Conservation (phyloP, 2,888 invertebrate species). For the Himalopsyche anomala region DNA sequence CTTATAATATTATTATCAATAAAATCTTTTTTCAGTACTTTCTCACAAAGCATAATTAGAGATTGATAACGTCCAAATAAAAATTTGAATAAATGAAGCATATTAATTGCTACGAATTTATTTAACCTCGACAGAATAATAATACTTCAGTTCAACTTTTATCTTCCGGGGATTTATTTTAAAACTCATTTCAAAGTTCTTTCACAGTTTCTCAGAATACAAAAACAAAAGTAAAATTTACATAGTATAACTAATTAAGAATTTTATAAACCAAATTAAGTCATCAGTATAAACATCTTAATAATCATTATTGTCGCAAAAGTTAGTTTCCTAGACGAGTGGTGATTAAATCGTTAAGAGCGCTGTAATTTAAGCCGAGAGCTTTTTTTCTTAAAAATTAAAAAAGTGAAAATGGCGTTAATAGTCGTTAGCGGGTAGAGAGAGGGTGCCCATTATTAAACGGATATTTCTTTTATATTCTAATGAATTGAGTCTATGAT, state of each 20-base stretch:
- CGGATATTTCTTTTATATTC: too few relatives aligned
- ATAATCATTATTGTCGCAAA: conserved; percentile 28
- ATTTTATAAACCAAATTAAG: background rate
- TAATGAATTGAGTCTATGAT: too few relatives aligned
- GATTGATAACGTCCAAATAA: too few relatives aligned
- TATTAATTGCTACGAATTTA: too few relatives aligned
- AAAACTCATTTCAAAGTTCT: conserved; percentile 1
- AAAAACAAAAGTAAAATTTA: conserved; percentile 8
- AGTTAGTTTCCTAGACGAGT: conserved; percentile 50
- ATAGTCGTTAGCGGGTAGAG: conserved; percentile 53
- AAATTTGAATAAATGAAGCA: too few relatives aligned
- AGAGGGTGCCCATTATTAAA: background rate
- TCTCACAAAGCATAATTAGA: too few relatives aligned
- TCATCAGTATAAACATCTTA: conserved; percentile 12
- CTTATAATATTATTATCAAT: too few relatives aligned
- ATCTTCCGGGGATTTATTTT: background rate
- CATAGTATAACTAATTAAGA: background rate
- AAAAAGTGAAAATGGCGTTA: conserved; percentile 47
- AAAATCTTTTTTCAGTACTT: too few relatives aligned
- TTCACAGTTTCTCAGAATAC: background rate
- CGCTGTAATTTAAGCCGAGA: conserved; percentile 58
- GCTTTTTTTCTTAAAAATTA: conserved; percentile 56
- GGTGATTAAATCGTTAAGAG: conserved; percentile 61
- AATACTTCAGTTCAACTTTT: too few relatives aligned
- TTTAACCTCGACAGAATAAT: too few relatives aligned